phyloP scores from a whole-genome alignment of 2,888 invertebrate genomes.

The Acanthococcus lagerstroemiae region DNA sequence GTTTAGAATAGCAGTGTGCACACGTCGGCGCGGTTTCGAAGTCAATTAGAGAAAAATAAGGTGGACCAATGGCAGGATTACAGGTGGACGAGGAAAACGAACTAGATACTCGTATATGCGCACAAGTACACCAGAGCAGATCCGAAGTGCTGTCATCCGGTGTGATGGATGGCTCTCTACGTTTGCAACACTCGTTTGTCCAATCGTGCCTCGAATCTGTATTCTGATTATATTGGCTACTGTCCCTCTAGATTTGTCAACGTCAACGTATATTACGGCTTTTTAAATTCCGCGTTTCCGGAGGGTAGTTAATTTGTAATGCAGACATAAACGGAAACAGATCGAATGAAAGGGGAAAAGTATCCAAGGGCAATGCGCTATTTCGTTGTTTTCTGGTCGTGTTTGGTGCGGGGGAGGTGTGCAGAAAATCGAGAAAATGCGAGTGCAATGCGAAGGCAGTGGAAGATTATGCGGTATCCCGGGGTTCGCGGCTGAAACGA shows the following conservation, averaged over 20 bases:
- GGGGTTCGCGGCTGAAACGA: too few species aligned
- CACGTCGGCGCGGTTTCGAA: background rate
- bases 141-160: too few species aligned
- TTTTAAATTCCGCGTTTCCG: too few species aligned
- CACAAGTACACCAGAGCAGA: too few species aligned
- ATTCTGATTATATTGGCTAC: slow-evolving; percentile 23
- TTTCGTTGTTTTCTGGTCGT: slow-evolving; percentile 3
- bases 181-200: slow-evolving; percentile 18
- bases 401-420: background rate
- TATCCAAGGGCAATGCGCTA: too few species aligned
- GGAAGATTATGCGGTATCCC: background rate
- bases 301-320: too few species aligned
- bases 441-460: background rate
- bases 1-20: too few species aligned
- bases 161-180: slow-evolving; percentile 22
- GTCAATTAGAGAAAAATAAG: background rate
- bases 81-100: slow-evolving; percentile 7
- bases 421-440: too few species aligned
- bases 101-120: too few species aligned
- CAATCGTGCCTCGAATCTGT: slow-evolving; percentile 25
- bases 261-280: too few species aligned
- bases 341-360: too few species aligned
- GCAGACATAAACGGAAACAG: too few species aligned
- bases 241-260: slow-evolving; percentile 25
- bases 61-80: background rate